A percentile compares a stretch with the other conserved stretches of the same genome.
phyloP scores from a whole-genome alignment of 2,113 vertebrate species.

The Probosciger aterrimus region DNA sequence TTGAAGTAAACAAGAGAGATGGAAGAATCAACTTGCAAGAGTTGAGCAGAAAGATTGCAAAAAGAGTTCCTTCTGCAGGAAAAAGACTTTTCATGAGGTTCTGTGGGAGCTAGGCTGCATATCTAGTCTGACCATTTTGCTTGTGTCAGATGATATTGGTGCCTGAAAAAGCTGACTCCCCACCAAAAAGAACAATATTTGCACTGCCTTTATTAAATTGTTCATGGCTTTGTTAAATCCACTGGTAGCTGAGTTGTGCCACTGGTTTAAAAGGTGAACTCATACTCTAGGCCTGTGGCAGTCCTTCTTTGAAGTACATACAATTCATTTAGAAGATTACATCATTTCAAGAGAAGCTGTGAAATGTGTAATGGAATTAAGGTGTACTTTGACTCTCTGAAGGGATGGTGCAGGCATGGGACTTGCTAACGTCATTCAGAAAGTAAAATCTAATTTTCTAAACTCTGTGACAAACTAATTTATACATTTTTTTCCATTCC shows the following conservation, averaged over 20 bases:
- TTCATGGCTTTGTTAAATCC: not conserved
- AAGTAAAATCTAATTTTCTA: slow-evolving; percentile 23
- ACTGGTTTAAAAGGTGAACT: not conserved
- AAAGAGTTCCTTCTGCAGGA: not conserved
- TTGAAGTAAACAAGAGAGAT: not conserved
- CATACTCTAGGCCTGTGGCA: not conserved
- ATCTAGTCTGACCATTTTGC: not conserved
- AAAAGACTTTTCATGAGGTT: not conserved
- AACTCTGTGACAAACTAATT: not conserved
- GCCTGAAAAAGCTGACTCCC: not conserved
- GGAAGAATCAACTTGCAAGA: not conserved
- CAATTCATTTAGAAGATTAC: slow-evolving; percentile 15
- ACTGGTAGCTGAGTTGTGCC: not conserved
- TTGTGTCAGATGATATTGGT: not conserved
- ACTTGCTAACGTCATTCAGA: not conserved
- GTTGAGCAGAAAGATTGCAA: not conserved
- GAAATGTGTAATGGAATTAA: slow-evolving; percentile 1
- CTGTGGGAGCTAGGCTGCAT: not conserved
- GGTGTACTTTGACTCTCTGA: not conserved
- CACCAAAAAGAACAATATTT: not conserved
- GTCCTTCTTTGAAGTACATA: slow-evolving; percentile 19
- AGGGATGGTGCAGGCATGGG: not conserved
- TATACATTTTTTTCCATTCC: not conserved
- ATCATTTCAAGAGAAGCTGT: slow-evolving; percentile 13
- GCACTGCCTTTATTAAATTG: not conserved